Percentiles rank a stretch among this genome's conserved stretches.
Evolutionary conservation across 2,113 vertebrate species (phyloP).

Genomic region (Sylvietta virens): DNA sequence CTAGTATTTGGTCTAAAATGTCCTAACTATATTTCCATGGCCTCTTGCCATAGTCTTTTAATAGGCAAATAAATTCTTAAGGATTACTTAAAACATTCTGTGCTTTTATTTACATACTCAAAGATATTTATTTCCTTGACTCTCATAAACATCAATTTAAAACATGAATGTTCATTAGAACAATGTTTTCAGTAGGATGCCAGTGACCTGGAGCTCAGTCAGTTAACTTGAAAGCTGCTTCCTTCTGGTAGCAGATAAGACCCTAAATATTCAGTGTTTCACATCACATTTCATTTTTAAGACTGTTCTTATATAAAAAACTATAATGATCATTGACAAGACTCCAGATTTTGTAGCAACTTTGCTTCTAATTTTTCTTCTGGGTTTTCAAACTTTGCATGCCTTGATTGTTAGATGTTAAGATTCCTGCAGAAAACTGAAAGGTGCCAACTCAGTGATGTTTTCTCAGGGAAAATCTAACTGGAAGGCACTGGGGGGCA

Average conservation of each 20-base stretch:
- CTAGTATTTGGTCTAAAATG: background rate
- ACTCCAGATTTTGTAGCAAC: background rate
- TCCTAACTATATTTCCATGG: background rate
- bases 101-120: slow-evolving; percentile 23
- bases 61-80: slow-evolving; percentile 12
- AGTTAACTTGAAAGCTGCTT: background rate
- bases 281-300: background rate
- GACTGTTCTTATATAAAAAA: background rate
- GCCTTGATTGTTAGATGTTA: background rate
- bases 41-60: background rate
- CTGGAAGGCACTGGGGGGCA: background rate
- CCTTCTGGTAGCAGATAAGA: background rate
- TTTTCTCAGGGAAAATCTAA: background rate
- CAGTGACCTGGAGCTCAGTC: background rate
- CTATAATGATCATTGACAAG: background rate
- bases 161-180: background rate
- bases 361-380: background rate
- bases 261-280: background rate
- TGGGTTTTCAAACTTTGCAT: background rate
- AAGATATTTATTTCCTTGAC: slow-evolving; percentile 3
- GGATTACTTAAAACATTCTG: slow-evolving; percentile 15
- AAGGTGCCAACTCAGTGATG: background rate
- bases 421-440: background rate
- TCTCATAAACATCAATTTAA: slow-evolving; percentile 1
- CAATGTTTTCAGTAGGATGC: background rate